These are phyloP conservation scores for Epinephelus awoara DNA, from an alignment of 2,797 vertebrate genomes.

Conservation along the genomic window DNA sequence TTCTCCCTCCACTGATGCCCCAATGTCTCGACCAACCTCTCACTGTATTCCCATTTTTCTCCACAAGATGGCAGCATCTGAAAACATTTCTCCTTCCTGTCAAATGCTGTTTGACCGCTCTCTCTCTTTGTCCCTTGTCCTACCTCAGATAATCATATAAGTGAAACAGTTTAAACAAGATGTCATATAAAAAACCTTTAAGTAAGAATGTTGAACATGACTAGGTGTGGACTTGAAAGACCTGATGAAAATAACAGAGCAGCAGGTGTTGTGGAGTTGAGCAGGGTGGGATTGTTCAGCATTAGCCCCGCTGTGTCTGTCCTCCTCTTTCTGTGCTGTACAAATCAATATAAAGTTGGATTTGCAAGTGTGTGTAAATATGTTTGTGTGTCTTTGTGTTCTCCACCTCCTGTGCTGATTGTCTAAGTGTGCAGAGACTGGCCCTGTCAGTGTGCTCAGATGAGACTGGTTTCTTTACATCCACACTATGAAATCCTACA, in stretches of 20 bases:
- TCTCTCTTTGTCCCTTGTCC: neutral
- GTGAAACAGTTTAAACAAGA: neutral
- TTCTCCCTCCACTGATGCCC: neutral
- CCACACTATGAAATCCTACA: neutral
- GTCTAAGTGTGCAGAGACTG: conserved; percentile 84
- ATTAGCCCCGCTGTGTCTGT: conserved; percentile 22
- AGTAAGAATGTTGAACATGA: neutral
- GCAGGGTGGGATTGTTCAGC: conserved; percentile 39
- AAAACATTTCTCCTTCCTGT: conserved; percentile 44
- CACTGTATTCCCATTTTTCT: neutral
- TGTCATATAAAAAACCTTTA: neutral
- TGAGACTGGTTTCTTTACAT: conserved; percentile 30
- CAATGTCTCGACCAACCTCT: neutral
- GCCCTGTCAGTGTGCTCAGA: conserved; percentile 60
- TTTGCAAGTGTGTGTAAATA: conserved; percentile 48
- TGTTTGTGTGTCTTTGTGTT: conserved; percentile 72
- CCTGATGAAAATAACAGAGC: neutral
- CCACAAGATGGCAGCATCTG: conserved; percentile 68
- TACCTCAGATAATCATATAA: conserved; percentile 15
- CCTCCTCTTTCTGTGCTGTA: conserved; percentile 68
- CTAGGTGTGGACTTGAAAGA: neutral
- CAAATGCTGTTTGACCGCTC: conserved; percentile 58
- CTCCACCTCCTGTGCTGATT: conserved; percentile 53
- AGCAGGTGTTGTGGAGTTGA: conserved; percentile 15
- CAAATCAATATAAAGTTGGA: conserved; percentile 50